Conservation (phyloP, 2,888 invertebrate genomes). For the Morpho helenor region DNA sequence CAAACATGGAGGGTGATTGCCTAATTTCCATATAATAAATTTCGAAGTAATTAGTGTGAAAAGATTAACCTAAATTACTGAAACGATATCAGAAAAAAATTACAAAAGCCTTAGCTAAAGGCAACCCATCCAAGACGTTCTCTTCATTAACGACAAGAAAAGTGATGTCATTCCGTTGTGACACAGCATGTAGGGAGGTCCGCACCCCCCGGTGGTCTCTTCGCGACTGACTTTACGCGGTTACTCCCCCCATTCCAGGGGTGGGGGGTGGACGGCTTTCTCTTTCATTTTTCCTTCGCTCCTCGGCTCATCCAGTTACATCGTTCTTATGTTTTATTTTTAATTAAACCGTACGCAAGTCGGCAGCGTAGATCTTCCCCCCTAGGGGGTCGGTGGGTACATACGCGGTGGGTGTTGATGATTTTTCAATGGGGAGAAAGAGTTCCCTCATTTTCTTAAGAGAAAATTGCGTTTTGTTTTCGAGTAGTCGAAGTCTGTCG, state of each 20-base stretch:
- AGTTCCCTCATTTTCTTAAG: conserved; percentile 80
- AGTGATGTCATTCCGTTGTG: conserved; percentile 76
- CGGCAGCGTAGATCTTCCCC: conserved; percentile 74
- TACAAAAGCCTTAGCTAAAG: conserved; percentile 19
- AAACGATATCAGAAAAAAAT: conserved; percentile 11
- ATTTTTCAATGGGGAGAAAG: conserved; percentile 80
- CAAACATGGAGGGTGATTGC: no score
- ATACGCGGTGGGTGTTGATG: conserved; percentile 78
- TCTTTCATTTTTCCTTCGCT: conserved; percentile 80
- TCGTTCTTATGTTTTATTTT: conserved; percentile 80
- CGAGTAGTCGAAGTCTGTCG: conserved; percentile 78
- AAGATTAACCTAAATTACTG: conserved; percentile 12
- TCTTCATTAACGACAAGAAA: conserved; percentile 79
- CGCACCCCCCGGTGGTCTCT: conserved; percentile 63
- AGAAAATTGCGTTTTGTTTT: conserved; percentile 80
- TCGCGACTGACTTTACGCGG: conserved; percentile 69
- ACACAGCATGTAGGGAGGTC: conserved; percentile 68
- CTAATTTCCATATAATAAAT: not conserved
- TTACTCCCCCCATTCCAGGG: conserved; percentile 45
- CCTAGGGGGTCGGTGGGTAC: conserved; percentile 53
- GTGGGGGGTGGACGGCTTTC: conserved; percentile 71
- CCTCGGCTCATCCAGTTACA: conserved; percentile 80
- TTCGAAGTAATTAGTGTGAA: not conserved
- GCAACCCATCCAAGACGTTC: conserved; percentile 64
- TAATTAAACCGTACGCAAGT: conserved; percentile 80